Conservation (phyloP, 2,797 vertebrate genomes). For the Myripristis jacobus region DNA sequence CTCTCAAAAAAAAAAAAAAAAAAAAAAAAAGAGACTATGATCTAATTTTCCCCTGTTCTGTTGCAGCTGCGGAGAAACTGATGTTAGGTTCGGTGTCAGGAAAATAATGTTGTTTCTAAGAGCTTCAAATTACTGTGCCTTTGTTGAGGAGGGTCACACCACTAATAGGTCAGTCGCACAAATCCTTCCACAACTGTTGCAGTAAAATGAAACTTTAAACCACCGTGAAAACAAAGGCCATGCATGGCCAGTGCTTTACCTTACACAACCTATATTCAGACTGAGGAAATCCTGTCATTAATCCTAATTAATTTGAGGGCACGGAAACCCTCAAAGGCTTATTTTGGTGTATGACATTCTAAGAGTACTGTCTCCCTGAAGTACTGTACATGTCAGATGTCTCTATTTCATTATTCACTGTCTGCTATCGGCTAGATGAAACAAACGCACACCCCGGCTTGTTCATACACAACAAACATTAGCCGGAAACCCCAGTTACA, state of each 20-base stretch:
- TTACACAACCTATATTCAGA: slow-evolving; percentile 33
- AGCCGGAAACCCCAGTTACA: slow-evolving; percentile 34
- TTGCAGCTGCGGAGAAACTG: slow-evolving; percentile 34
- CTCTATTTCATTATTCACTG: slow-evolving; percentile 34
- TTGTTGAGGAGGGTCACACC: slow-evolving; percentile 10
- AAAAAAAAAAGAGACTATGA: too few relatives aligned
- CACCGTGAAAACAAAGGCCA: slow-evolving; percentile 6
- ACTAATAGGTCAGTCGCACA: slow-evolving; percentile 1
- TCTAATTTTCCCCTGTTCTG: slow-evolving; percentile 9
- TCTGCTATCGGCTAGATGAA: slow-evolving; percentile 40
- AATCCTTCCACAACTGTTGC: slow-evolving; percentile 1
- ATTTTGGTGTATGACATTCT: slow-evolving; percentile 19
- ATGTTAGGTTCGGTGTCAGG: not conserved
- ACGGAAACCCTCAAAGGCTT: slow-evolving; percentile 4
- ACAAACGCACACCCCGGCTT: slow-evolving; percentile 26
- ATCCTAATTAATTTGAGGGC: slow-evolving; percentile 14
- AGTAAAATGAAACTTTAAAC: slow-evolving; percentile 6
- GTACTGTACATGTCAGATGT: slow-evolving; percentile 43
- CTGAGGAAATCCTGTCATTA: slow-evolving; percentile 26
- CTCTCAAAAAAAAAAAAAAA: slow-evolving; percentile 24
- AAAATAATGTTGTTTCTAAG: slow-evolving; percentile 7
- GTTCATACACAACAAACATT: slow-evolving; percentile 34
- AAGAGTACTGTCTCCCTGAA: slow-evolving; percentile 4
- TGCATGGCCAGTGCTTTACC: not conserved
- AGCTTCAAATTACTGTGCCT: not conserved